Percentiles rank a stretch among this genome's conserved stretches.
These are phyloP conservation scores for Zaprionus camerounensis DNA, from an alignment of 1,140 invertebrate genomes.

Conservation along the genomic window DNA sequence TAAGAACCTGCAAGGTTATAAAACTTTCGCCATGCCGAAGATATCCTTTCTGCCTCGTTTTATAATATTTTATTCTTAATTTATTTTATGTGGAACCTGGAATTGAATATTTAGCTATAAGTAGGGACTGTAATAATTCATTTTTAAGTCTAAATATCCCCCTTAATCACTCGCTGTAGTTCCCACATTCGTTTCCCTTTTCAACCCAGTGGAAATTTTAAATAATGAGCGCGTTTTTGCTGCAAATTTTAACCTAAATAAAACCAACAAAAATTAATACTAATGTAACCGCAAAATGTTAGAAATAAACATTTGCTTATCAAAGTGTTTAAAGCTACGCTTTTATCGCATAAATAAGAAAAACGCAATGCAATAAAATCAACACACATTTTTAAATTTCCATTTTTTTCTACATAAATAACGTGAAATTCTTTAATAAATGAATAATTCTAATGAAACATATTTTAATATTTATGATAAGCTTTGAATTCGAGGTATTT, in stretches of 20 bases:
- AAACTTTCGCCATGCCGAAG: too few species aligned
- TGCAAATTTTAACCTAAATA: neutral
- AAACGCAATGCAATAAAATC: too few species aligned
- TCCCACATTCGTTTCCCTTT: neutral
- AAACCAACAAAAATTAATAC: neutral
- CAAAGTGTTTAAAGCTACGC: neutral
- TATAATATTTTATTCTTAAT: neutral
- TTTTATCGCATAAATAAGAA: too few species aligned
- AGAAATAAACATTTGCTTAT: neutral
- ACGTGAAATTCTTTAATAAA: too few species aligned
- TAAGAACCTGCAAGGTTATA: too few species aligned
- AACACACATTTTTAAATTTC: too few species aligned
- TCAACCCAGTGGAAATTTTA: neutral
- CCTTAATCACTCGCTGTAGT: neutral
- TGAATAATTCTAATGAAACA: too few species aligned
- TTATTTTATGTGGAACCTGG: neutral
- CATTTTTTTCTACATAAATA: neutral
- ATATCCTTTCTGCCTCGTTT: too few species aligned
- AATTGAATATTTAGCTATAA: neutral
- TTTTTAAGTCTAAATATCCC: neutral
- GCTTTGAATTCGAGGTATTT: too few species aligned
- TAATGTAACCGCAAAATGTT: neutral
- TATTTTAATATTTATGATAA: too few species aligned
- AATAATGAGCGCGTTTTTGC: neutral
- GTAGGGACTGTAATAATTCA: neutral